Conservation (phyloP, 2,113 vertebrate genomes). For the Martes martes region DNA sequence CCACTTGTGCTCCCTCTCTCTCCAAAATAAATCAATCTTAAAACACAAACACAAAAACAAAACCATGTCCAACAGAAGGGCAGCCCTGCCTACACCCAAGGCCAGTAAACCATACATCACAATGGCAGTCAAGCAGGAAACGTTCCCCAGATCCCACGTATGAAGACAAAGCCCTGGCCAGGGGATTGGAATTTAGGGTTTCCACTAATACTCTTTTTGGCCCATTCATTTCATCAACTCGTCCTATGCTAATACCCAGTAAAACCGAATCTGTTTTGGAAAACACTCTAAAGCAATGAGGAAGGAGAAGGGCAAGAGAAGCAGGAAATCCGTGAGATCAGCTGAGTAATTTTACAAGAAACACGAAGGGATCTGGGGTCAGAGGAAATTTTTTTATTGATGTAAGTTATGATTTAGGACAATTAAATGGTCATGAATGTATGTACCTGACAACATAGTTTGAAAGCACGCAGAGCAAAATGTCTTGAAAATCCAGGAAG, state of each 20-base stretch:
- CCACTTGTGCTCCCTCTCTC: neutral
- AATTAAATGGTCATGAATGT: neutral
- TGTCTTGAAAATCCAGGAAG: neutral
- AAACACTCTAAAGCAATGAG: neutral
- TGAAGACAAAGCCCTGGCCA: too few species aligned
- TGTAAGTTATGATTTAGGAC: neutral
- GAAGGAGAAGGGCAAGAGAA: neutral
- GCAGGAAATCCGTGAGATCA: neutral
- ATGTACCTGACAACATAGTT: neutral
- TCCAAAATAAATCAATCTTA: neutral
- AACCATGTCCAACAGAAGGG: neutral
- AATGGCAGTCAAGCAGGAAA: neutral
- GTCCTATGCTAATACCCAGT: neutral
- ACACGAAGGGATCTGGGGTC: neutral
- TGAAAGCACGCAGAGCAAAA: neutral
- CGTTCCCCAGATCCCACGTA: fast-evolving
- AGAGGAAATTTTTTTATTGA: neutral
- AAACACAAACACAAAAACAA: neutral
- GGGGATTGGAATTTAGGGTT: neutral
- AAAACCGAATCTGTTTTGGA: neutral
- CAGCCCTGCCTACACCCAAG: neutral
- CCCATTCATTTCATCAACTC: neutral
- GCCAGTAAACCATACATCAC: neutral
- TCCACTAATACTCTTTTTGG: neutral
- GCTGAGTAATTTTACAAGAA: neutral